A percentile compares a stretch with the other conserved stretches of the same genome.
Evolutionary conservation across 2,113 vertebrate species (phyloP).

Genomic region (Engraulis encrasicolus): DNA sequence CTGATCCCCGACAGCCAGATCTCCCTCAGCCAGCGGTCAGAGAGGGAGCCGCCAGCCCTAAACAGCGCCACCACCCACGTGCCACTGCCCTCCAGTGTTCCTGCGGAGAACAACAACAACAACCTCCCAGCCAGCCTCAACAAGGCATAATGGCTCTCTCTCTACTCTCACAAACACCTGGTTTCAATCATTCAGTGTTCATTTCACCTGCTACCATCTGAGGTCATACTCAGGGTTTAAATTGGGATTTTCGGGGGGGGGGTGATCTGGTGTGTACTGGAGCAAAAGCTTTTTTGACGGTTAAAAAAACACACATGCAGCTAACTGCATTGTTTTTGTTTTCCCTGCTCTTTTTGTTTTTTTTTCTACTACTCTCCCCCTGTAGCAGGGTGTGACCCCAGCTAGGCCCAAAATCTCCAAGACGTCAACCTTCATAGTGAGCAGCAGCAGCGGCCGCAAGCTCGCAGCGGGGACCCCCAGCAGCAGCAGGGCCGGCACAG

Average conservation of each 20-base stretch:
- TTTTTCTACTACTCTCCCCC: background rate
- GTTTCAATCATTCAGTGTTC: background rate
- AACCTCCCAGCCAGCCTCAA: background rate
- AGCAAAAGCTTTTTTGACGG: too few species aligned
- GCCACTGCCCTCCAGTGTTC: background rate
- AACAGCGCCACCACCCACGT: background rate
- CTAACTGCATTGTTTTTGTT: background rate
- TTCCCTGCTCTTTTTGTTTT: too few species aligned
- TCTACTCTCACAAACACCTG: background rate
- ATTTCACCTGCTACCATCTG: background rate
- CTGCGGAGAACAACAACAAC: background rate
- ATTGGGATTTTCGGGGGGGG: too few species aligned
- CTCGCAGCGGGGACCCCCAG: slow-evolving; percentile 1
- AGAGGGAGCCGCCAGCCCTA: background rate
- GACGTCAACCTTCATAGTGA: slow-evolving; percentile 75
- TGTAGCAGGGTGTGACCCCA: slow-evolving; percentile 67
- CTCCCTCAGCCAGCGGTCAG: slow-evolving; percentile 35
- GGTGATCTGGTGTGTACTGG: too few species aligned
- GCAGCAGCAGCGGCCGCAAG: slow-evolving; percentile 55
- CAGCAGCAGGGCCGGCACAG: slow-evolving; percentile 35
- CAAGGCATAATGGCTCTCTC: background rate
- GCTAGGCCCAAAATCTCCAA: slow-evolving; percentile 84
- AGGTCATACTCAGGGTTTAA: too few species aligned
- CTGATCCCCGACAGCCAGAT: slow-evolving; percentile 87
- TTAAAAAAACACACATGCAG: too few species aligned